These are phyloP conservation scores for Acropora yongei DNA, from an alignment of 64 coral and sea anemone species.

Conservation along the genomic window DNA sequence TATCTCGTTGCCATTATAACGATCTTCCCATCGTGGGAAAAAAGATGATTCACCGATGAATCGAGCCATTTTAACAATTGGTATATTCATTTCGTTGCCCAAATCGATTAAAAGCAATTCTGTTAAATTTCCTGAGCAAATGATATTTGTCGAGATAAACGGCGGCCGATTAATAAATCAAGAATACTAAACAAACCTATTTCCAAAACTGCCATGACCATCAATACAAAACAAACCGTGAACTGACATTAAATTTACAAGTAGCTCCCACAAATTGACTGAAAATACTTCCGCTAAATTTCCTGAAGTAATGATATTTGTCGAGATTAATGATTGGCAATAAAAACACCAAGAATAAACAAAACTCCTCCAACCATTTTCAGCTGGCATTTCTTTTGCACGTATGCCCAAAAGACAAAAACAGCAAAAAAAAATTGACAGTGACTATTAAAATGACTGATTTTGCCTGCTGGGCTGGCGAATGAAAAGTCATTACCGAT, in stretches of 20 bases:
- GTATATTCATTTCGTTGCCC: too few species aligned
- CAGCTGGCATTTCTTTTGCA: background rate
- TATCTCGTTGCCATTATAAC: too few species aligned
- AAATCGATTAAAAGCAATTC: background rate
- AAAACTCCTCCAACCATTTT: background rate
- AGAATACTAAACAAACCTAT: background rate
- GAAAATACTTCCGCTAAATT: too few species aligned
- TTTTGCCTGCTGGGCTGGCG: background rate
- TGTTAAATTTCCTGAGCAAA: slow-evolving; percentile 12
- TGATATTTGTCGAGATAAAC: slow-evolving; percentile 20
- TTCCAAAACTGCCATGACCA: too few species aligned
- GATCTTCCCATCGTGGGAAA: too few species aligned
- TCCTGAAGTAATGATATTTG: background rate
- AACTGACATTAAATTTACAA: too few species aligned
- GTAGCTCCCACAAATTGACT: too few species aligned
- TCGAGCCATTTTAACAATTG: too few species aligned
- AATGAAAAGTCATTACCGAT: background rate
- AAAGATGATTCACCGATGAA: too few species aligned
- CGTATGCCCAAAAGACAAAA: too few species aligned
- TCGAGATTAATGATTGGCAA: background rate
- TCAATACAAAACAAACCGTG: too few species aligned
- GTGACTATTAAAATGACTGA: background rate
- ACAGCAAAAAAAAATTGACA: background rate
- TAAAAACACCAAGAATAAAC: background rate
- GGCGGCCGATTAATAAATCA: background rate